Evolutionary conservation across 2,113 vertebrate genomes (phyloP).

Genomic region (Paradoxurus hermaphroditus): DNA sequence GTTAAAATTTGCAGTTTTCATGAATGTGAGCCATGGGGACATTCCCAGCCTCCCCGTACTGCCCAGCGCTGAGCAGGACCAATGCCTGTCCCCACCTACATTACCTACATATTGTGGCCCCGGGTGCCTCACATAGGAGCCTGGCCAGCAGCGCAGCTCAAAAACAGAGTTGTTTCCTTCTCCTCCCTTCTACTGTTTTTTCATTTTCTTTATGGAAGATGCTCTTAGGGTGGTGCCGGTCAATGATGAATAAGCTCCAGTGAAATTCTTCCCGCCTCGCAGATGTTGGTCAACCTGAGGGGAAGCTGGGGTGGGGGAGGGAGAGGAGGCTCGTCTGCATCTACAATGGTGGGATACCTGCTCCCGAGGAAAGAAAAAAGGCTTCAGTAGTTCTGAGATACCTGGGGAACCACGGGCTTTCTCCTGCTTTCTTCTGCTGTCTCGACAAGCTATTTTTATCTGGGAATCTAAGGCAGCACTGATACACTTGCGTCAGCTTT

Average conservation of each 20-base stretch:
- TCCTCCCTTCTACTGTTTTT: background rate
- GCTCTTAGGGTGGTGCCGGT: background rate
- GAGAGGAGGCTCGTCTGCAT: background rate
- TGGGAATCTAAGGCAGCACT: background rate
- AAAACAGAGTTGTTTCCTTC: background rate
- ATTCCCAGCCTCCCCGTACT: background rate
- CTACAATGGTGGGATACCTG: accelerated
- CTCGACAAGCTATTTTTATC: background rate
- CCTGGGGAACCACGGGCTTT: background rate
- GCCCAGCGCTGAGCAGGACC: background rate
- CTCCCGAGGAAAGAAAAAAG: background rate
- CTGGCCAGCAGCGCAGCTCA: background rate
- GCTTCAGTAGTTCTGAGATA: background rate
- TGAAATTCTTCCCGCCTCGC: background rate
- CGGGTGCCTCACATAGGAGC: background rate
- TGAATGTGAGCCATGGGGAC: background rate
- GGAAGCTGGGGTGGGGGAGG: background rate
- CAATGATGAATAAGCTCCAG: background rate
- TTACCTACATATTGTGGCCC: background rate
- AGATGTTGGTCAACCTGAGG: background rate
- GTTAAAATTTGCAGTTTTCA: background rate
- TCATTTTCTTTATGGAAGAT: background rate
- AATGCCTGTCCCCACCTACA: accelerated
- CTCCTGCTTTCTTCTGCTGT: background rate
- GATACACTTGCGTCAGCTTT: background rate